Evolutionary conservation across 1,140 invertebrate species (phyloP).

Genomic region (Heliothis subflexa): DNA sequence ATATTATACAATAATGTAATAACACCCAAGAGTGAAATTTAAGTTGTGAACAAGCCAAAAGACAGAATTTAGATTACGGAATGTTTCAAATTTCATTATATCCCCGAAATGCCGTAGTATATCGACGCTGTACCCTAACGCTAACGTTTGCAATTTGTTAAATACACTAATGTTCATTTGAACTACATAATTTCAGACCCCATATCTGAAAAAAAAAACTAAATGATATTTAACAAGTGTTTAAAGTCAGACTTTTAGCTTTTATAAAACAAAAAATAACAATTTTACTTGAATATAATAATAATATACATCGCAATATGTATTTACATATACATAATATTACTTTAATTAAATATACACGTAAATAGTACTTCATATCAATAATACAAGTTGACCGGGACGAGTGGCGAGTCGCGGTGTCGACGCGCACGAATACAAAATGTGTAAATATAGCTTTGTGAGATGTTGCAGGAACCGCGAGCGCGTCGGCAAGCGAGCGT

Average conservation of each 20-base stretch:
- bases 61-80: conserved; percentile 72
- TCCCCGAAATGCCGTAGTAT: conserved; percentile 72
- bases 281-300: conserved; percentile 82
- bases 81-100: conserved; percentile 76
- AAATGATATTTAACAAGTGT: conserved; percentile 78
- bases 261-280: conserved; percentile 82
- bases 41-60: conserved; percentile 50
- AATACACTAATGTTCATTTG: conserved; percentile 75
- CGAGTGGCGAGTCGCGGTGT: conserved; percentile 22
- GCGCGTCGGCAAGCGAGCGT: conserved; percentile 52
- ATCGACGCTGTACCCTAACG: conserved; percentile 66
- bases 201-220: conserved; percentile 69
- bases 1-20: not conserved
- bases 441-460: conserved; percentile 26
- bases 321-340: conserved; percentile 86
- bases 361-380: conserved; percentile 82
- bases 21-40: conserved; percentile 46
- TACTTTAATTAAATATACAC: conserved; percentile 81
- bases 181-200: conserved; percentile 78
- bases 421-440: not conserved
- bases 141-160: conserved; percentile 71
- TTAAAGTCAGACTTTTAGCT: conserved; percentile 85
- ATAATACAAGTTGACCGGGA: conserved; percentile 64
- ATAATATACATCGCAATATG: conserved; percentile 84
- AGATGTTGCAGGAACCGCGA: conserved; percentile 11